phyloP scores from a whole-genome alignment of 64 coral and sea anemone genomes.

The Acropora tenuis region DNA sequence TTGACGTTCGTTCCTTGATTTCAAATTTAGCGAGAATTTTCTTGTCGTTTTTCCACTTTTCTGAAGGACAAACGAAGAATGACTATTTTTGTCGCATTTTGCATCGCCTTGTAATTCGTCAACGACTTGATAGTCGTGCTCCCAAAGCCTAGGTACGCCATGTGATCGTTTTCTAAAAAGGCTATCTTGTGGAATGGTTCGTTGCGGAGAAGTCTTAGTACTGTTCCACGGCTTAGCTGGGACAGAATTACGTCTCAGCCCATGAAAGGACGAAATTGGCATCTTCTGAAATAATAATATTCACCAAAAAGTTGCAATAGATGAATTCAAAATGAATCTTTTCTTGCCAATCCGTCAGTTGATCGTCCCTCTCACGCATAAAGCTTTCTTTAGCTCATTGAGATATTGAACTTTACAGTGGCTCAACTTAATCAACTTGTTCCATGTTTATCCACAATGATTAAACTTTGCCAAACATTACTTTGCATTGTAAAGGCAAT shows the following conservation, averaged over 20 bases:
- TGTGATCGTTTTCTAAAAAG: neutral
- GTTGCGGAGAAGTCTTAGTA: constrained; percentile 18
- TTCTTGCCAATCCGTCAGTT: neutral
- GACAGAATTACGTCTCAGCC: constrained; percentile 21
- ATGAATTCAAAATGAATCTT: neutral
- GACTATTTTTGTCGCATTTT: neutral
- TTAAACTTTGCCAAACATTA: neutral
- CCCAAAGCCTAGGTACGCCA: constrained; percentile 17
- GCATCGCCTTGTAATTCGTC: neutral
- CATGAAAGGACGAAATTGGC: constrained; percentile 48
- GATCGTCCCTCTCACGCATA: neutral
- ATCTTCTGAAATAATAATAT: neutral
- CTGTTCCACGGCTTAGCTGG: constrained; percentile 20
- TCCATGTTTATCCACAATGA: neutral
- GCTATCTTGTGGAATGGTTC: neutral
- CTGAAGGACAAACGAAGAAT: neutral
- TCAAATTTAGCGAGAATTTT: neutral
- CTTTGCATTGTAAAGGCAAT: neutral
- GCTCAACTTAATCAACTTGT: too few species aligned
- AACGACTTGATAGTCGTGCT: neutral
- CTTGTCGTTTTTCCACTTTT: neutral
- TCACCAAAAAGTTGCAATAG: neutral
- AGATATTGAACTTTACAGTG: too few species aligned
- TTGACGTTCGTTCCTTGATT: neutral
- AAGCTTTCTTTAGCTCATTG: too few species aligned